Base-by-base conservation (phyloP, 2,888 invertebrate genomes). In the Scotopteryx bipunctaria region DNA sequence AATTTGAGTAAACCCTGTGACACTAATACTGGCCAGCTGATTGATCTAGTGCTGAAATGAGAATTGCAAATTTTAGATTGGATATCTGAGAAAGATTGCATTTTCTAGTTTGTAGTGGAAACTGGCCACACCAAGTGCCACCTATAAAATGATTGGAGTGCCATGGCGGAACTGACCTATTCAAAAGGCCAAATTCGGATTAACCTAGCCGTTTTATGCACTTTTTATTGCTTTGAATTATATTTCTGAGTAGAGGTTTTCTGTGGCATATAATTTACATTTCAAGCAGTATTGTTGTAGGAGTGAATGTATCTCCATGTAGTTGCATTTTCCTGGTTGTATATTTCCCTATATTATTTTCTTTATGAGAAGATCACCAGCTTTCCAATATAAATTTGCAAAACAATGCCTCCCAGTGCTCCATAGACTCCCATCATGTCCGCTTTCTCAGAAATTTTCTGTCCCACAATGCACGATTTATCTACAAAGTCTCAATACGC, bases 11-110 rank as follows among this genome's bases (percentile, higher is more conserved):
- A 73, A 76, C 73, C 72, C 72, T 69, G 67, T 69, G 71, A 63
- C 67, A 64, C 68, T 69, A 69, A 73, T 74, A 71, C 68, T 78
- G 74, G 73, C 73, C 73, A 71, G 69, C 71, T 76, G 73, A 78
- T 78, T 73, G 75, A 76, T 74, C 58, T 70, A 59, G 57, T 66
- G 64, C 61, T 65, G 55, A 61, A 67, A 61, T 41, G 27, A 49
- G 45, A 57, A 53, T 40, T 47, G 61, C 55, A 59, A 54, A 59
- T 47, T 43, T 42, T 4, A 42, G 52, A 52, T 61, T 36, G 47
- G 43, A 21, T 47, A 38, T 53, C 38, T 32, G 19, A 11, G 9
- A 53, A 43, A 43, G 43, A 48, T 48, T 43, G 53, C 31, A 32
- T 46, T 52, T 60, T 54, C 21, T 50, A 27, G 53, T 60, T 58